A percentile compares a stretch with the other conserved stretches of the same genome.
phyloP scores from a whole-genome alignment of 1,140 invertebrate species.

The Drosophila arizonae region DNA sequence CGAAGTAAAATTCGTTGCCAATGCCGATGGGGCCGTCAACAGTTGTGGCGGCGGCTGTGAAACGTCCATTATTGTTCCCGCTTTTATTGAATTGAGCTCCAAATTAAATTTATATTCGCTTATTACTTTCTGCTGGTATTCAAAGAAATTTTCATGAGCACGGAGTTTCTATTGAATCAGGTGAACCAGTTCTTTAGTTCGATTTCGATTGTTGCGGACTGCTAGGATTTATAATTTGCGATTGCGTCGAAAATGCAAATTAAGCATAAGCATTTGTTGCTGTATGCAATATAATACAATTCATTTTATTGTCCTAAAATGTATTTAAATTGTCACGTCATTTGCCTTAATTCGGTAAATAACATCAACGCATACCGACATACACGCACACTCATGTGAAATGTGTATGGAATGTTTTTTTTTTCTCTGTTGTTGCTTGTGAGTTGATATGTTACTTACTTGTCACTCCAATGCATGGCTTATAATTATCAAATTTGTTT shows the following conservation, averaged over 20 bases:
- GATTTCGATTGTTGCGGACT: slow-evolving; percentile 13
- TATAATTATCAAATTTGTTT: slow-evolving; percentile 6
- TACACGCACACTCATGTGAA: slow-evolving; percentile 22
- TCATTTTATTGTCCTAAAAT: too few relatives aligned
- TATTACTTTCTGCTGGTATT: slow-evolving; percentile 27
- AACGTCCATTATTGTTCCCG: slow-evolving; percentile 56
- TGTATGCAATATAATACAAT: neutral
- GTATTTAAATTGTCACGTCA: neutral
- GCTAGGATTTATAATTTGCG: slow-evolving; percentile 24
- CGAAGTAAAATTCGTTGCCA: slow-evolving; percentile 74
- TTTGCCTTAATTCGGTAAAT: slow-evolving; percentile 7
- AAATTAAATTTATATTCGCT: slow-evolving; percentile 5
- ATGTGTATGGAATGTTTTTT: slow-evolving; percentile 1
- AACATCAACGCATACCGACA: slow-evolving; percentile 12
- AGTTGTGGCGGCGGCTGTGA: slow-evolving; percentile 77
- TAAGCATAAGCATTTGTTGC: neutral
- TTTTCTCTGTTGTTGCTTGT: neutral
- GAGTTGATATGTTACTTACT: slow-evolving; percentile 9
- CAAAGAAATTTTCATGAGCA: slow-evolving; percentile 38
- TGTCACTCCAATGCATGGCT: slow-evolving; percentile 6
- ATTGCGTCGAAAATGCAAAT: neutral
- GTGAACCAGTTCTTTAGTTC: slow-evolving; percentile 29
- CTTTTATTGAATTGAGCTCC: neutral
- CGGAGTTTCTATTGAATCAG: neutral
- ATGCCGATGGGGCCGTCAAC: slow-evolving; percentile 71